Evolutionary conservation across 2,797 vertebrate genomes (phyloP), one percentile per base, ranked within the genome.

Genomic region (Lophotriccus pileatus): DNA sequence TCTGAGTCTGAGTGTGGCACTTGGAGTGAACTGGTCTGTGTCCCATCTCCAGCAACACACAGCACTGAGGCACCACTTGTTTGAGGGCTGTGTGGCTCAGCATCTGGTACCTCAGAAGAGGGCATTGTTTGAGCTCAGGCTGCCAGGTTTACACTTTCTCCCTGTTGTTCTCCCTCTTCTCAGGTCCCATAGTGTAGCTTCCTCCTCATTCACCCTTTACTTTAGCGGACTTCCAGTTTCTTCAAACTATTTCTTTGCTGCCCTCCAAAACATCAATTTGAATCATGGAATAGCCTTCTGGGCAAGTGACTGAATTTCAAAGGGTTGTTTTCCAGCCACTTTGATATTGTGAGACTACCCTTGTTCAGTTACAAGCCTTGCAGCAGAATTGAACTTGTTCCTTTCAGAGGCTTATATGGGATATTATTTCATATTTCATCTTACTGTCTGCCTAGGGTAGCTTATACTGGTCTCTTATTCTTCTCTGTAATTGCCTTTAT

Each of bases 1-100:
- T 4, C 24, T 0, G 2, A 5, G 43, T 14, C 44, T 11, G 41
- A n/a, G 37, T 0, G 0, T 1, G 15, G 36, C 30, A 1, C 47
- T 5, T 1, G 5, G 23, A 3, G 34, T 6, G 27, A 44, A 2
- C 24, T 3, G 2, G 4, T 28, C 28, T 2, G 25, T 7, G 43
- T 18, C 55, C 59, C 62, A 18, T 19, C 39, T 22, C 24, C 13
- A 12, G 79, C 3, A 49, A 3, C 8, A 1, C 0, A 2, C 30
- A 41, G 5, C 1, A 0, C 64, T 12, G 52, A 39, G 53, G 23
- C 39, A 16, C 20, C 0, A 2, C 43, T n/a, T 1, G 0, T 34
- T 30, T 11, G 55, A 34, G 50, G 32, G 23, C 66, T 4, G 0
- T 5, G 46, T 1, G 2, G 16, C 37, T 62, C 25, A 30, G 39